These are phyloP conservation scores for Parapristionchus giblindavisi DNA, from an alignment of 2,888 invertebrate species.

Conservation along the genomic window DNA sequence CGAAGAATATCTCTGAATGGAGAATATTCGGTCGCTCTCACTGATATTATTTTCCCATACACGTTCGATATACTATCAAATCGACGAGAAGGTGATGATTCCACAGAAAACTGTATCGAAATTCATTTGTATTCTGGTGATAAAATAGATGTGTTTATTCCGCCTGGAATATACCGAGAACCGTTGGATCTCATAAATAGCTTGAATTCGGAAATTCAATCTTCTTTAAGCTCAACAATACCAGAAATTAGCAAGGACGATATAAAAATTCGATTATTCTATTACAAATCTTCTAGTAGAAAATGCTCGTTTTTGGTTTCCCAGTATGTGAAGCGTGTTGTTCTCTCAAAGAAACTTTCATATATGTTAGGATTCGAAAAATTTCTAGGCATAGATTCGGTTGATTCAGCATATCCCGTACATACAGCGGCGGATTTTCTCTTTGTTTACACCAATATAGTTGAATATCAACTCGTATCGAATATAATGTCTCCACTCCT, in stretches of 20 bases:
- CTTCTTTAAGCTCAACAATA: background rate
- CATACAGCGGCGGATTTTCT: constrained; percentile 2
- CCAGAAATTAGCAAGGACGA: background rate
- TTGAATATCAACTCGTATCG: constrained; percentile 6
- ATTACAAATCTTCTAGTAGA: constrained; percentile 7
- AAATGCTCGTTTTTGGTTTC: constrained; percentile 15
- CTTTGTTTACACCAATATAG: constrained; percentile 7
- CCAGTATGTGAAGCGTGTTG: background rate
- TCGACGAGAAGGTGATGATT: constrained; percentile 5
- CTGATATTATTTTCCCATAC: constrained; percentile 20
- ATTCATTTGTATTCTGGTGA: background rate
- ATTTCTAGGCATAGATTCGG: background rate
- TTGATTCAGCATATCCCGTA: background rate
- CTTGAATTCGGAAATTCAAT: background rate
- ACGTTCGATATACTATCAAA: constrained; percentile 10
- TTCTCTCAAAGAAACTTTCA: background rate
- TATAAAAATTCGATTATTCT: background rate
- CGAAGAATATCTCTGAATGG: background rate
- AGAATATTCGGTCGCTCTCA: constrained; percentile 10
- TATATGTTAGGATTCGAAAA: background rate
- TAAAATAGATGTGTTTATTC: background rate
- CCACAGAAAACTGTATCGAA: background rate
- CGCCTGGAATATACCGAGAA: background rate
- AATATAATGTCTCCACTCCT: constrained; percentile 12
- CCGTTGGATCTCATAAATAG: background rate